Evolutionary conservation across 2,797 vertebrate genomes (phyloP), one percentile per base, ranked within the genome.

Genomic region (Spatula versicolor): DNA sequence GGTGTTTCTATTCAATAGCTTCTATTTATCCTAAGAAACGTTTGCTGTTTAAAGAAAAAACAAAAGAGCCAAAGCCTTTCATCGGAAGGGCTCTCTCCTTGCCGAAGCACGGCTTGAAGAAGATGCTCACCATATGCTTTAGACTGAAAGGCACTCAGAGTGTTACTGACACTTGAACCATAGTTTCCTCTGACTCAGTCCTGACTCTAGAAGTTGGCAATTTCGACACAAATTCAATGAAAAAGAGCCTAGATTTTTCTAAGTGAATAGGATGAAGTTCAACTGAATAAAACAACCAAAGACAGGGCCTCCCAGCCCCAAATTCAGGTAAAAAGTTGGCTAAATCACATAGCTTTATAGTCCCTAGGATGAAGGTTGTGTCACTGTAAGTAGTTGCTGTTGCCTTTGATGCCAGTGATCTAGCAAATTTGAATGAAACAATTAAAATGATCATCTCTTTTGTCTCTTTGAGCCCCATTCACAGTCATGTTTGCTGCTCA

Each of bases 81-180:
- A 10, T 1, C 6, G 4, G 21, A 22, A 86, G 28, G 86, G 48
- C 56, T 81, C 73, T 5, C 2, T 1, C 19, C 30, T 30, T 8
- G 7, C 88, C 14, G 52, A 62, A 76, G 54, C 60, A 60, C 28
- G 83, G 69, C 73, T 75, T 63, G 9, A 1, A 9, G 69, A 26
- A 22, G 59, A 46, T 26, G 41, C 64, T 7, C 25, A 35, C 67
- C 67, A 1, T 6, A 39, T 56, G 66, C 26, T 88, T 62, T 77
- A 11, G n/a, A 55, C 9, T 1, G 16, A 55, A 59, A 59, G 0
- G n/a, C 11, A 22, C 12, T 72, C 15, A 0, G 63, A 7, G 41
- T 1, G 18, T 4, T 17, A 21, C 60, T 15, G 39, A 54, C 62
- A n/a, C 58, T 1, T 5, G 59, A 78, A 75, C 78, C 93, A 7